Conservation (phyloP, 1,140 invertebrate genomes). For the Ylistrum balloti region DNA sequence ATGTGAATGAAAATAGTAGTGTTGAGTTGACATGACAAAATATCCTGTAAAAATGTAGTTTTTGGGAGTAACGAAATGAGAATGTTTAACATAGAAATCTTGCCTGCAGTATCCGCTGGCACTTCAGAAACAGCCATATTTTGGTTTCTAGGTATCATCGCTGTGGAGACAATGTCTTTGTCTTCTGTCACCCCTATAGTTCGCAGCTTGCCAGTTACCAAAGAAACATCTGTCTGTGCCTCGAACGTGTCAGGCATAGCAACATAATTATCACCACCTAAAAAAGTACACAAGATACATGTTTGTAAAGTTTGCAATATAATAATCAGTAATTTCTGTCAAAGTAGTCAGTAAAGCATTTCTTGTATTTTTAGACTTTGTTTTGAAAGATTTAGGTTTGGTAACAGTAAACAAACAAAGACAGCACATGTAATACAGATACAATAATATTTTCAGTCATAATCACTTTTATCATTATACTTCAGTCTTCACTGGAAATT, state of each 20-base stretch:
- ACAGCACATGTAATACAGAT: too few relatives aligned
- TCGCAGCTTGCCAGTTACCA: constrained; percentile 78
- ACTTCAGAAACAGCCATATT: constrained; percentile 66
- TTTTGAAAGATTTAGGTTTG: too few relatives aligned
- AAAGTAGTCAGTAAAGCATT: too few relatives aligned
- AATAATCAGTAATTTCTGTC: too few relatives aligned
- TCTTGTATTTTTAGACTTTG: too few relatives aligned
- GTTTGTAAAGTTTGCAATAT: too few relatives aligned
- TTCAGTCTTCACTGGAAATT: too few relatives aligned
- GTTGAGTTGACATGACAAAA: background rate
- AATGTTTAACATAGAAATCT: constrained; percentile 31
- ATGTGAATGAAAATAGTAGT: too few relatives aligned
- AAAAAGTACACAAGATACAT: too few relatives aligned
- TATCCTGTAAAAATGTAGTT: background rate
- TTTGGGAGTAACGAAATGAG: background rate
- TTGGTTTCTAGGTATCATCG: constrained; percentile 68
- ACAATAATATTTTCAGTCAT: too few relatives aligned
- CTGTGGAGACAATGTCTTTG: constrained; percentile 45
- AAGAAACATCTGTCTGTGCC: constrained; percentile 77
- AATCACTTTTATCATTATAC: too few relatives aligned
- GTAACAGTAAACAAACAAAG: too few relatives aligned
- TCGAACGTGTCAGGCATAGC: constrained; percentile 60
- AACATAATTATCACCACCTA: constrained; percentile 72
- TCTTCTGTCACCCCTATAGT: constrained; percentile 68
- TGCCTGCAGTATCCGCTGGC: constrained; percentile 73